Conservation (phyloP, 30 jellyfish, hydroid and myxozoan genomes). For the Clytia hemisphaerica region DNA sequence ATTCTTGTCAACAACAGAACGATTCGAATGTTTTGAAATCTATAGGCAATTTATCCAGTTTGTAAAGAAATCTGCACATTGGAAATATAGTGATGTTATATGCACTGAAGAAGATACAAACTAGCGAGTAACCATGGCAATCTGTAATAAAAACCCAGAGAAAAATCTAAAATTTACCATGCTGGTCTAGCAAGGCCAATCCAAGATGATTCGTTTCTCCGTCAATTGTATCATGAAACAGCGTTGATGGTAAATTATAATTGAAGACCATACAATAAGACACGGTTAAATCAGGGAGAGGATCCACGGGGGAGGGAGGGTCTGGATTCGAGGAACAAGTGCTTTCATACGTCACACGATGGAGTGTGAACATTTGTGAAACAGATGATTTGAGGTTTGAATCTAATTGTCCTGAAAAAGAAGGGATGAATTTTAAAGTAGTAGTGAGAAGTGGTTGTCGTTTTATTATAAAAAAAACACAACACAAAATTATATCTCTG, state of each 20-base stretch:
- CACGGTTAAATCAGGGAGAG: constrained; percentile 24
- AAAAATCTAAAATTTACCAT: constrained; percentile 17
- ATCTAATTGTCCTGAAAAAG: constrained; percentile 12
- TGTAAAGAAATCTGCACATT: too few relatives aligned
- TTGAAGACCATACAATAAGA: constrained; percentile 53
- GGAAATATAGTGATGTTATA: too few relatives aligned
- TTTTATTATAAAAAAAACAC: too few relatives aligned
- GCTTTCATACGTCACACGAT: constrained; percentile 37
- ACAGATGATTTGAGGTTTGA: not conserved
- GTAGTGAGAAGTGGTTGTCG: too few relatives aligned
- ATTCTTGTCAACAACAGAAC: too few relatives aligned
- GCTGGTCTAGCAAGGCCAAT: constrained; percentile 31
- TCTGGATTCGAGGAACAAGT: constrained; percentile 53
- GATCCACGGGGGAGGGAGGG: constrained; percentile 63
- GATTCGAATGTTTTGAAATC: too few relatives aligned
- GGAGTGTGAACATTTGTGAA: constrained; percentile 11
- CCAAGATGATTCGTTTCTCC: constrained; percentile 58
- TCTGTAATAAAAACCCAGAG: too few relatives aligned
- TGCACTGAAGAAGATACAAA: too few relatives aligned
- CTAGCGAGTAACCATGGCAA: too few relatives aligned
- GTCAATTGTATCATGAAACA: constrained; percentile 56
- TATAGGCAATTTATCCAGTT: too few relatives aligned
- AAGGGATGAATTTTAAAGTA: not conserved
- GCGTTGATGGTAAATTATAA: constrained; percentile 38
- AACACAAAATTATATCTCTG: too few relatives aligned